phyloP scores from a whole-genome alignment of 1,140 invertebrate species.

The Drosophila ercepeae region DNA sequence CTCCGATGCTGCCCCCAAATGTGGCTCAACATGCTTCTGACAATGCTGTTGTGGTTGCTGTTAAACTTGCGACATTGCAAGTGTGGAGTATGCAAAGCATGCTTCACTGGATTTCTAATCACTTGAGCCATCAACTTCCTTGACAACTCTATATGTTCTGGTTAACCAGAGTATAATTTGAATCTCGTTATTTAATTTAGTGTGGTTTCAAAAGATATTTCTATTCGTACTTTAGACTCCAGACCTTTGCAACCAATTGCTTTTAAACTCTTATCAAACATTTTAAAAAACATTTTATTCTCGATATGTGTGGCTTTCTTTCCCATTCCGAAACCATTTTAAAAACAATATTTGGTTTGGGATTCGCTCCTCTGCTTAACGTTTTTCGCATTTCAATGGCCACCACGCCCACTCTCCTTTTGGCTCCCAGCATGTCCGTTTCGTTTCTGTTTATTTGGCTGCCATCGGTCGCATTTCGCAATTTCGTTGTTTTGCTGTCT shows the following conservation, averaged over 20 bases:
- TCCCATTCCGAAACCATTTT: conserved; percentile 19
- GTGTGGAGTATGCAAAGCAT: conserved; percentile 54
- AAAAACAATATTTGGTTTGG: conserved; percentile 64
- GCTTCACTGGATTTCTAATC: conserved; percentile 55
- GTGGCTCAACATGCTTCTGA: conserved; percentile 3
- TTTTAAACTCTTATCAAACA: neutral
- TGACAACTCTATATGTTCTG: conserved; percentile 23
- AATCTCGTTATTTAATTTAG: conserved; percentile 43
- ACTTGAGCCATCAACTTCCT: conserved; percentile 35
- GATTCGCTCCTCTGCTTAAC: conserved; percentile 42
- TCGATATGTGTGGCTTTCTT: neutral
- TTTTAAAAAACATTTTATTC: neutral
- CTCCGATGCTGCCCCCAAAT: conserved; percentile 22
- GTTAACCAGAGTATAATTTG: conserved; percentile 1
- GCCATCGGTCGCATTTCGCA: neutral
- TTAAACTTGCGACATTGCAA: conserved; percentile 11
- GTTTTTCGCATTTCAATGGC: conserved; percentile 76
- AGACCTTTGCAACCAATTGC: too few species aligned
- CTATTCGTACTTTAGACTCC: too few species aligned
- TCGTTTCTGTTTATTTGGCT: conserved; percentile 44
- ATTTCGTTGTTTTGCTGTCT: conserved; percentile 8
- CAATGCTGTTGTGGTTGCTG: conserved; percentile 16
- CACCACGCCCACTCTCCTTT: conserved; percentile 61
- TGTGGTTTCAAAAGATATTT: conserved; percentile 12
- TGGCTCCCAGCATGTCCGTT: conserved; percentile 45